These are phyloP conservation scores for Sandelia bainsii DNA, from an alignment of 2,797 vertebrate species.

Conservation along the genomic window DNA sequence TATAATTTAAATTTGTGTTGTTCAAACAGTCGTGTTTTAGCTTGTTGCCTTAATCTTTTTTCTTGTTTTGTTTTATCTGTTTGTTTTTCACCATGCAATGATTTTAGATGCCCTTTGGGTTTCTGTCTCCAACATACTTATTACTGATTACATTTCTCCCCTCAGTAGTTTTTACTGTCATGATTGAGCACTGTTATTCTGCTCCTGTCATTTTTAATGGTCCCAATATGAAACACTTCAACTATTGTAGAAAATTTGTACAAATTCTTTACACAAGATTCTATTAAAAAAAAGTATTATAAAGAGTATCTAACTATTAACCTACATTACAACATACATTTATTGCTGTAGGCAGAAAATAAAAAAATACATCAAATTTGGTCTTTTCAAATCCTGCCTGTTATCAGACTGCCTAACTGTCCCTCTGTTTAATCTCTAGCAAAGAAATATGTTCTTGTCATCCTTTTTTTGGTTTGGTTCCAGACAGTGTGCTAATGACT, in stretches of 20 bases:
- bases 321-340: not conserved
- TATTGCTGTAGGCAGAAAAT: not conserved
- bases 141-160: conserved; percentile 50
- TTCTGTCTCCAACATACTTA: conserved; percentile 23
- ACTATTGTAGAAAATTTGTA: not conserved
- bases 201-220: conserved; percentile 21
- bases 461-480: conserved; percentile 47
- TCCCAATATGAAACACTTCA: conserved; percentile 5
- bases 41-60: conserved; percentile 37
- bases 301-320: not conserved
- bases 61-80: conserved; percentile 37
- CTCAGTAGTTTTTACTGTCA: conserved; percentile 7
- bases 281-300: not conserved
- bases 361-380: not conserved
- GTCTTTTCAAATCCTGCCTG: not conserved
- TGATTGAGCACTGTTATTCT: conserved; percentile 35
- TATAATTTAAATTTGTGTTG: conserved; percentile 29
- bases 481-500: conserved; percentile 76
- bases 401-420: conserved; percentile 12
- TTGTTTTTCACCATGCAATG: conserved; percentile 30
- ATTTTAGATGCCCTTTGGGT: conserved; percentile 38
- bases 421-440: conserved; percentile 41
- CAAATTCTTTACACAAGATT: not conserved
- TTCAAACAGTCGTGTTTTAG: not conserved
- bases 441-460: conserved; percentile 58